Evolutionary conservation across 2,888 invertebrate genomes (phyloP), one percentile per base, ranked within the genome.

Genomic region (Drosophila lutescens): DNA sequence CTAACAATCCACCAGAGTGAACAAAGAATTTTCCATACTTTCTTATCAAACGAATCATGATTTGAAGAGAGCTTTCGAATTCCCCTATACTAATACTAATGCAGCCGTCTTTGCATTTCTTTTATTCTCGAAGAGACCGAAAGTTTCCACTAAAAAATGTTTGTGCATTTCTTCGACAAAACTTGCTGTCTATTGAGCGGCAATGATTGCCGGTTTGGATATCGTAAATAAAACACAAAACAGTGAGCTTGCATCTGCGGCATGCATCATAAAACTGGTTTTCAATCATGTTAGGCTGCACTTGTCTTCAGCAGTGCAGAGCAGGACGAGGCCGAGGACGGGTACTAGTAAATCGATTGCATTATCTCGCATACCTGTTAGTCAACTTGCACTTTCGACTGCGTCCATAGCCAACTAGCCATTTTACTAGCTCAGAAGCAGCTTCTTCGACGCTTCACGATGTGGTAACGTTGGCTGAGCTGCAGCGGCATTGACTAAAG

Each of bases 371-470:
- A 79, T 71, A 73, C 72, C 74, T 41, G 66, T 67, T 66, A 67
- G 68, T 66, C 70, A 69, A 86, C 83, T 82, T 83, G 86, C 83
- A 88, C 83, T 83, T 83, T 83, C 83, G 57, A 81, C 68, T 56
- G 54, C 23, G 13, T 47, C 36, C 36, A 50, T 20, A 46, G 47
- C 32, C 20, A 56, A 26, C 49, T 66, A 70, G 71, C 47, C 34
- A 53, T 36, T 55, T 72, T 40, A 61, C 72, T 43, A 43, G 40
- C 66, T 44, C 36, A 51, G 57, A 43, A 53, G 50, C 57, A 17
- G 74, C 66, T 55, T 59, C 51, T 50, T 63, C 34, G 56, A 10
- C 13, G 51, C 46, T 36, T 6, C 10, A 36, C 8, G 68, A 56
- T 56, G 66, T 55, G 69, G 66, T 67, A 66, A 54, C 68, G 38